phyloP scores from a whole-genome alignment of 2,797 vertebrate species.

The Jordanella pulchra region DNA sequence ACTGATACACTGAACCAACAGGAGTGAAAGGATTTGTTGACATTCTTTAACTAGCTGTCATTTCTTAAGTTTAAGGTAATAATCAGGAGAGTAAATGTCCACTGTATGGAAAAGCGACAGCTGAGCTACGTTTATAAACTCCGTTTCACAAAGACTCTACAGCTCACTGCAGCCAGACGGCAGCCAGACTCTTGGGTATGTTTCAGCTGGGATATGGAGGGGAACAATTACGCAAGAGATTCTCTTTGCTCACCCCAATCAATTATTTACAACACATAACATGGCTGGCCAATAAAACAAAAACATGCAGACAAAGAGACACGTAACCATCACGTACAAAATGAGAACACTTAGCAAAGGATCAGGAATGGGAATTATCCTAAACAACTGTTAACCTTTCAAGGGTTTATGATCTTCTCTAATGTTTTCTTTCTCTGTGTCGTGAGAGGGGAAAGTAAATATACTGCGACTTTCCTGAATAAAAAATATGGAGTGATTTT shows the following conservation, averaged over 20 bases:
- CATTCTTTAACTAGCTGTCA: neutral
- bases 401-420: neutral
- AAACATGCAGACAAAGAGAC: conserved; percentile 5
- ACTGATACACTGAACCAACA: neutral
- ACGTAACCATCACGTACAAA: conserved; percentile 1
- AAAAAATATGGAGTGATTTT: neutral
- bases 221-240: conserved; percentile 59
- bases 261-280: conserved; percentile 72
- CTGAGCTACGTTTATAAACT: conserved; percentile 17
- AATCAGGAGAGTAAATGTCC: neutral
- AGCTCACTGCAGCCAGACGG: conserved; percentile 38
- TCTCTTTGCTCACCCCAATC: conserved; percentile 42
- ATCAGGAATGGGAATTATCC: neutral
- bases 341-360: conserved; percentile 1
- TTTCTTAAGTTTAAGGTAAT: neutral
- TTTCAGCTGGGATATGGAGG: conserved; percentile 44
- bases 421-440: neutral
- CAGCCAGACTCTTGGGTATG: conserved; percentile 45
- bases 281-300: conserved; percentile 37
- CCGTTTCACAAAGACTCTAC: conserved; percentile 26
- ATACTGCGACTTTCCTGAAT: neutral
- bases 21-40: neutral
- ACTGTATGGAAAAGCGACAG: conserved; percentile 10
- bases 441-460: neutral
- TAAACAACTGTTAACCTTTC: neutral